Percentiles rank a stretch among this genome's conserved stretches.
These are phyloP conservation scores for Andricus quercusramuli DNA, from an alignment of 2,888 invertebrate genomes.

Conservation along the genomic window DNA sequence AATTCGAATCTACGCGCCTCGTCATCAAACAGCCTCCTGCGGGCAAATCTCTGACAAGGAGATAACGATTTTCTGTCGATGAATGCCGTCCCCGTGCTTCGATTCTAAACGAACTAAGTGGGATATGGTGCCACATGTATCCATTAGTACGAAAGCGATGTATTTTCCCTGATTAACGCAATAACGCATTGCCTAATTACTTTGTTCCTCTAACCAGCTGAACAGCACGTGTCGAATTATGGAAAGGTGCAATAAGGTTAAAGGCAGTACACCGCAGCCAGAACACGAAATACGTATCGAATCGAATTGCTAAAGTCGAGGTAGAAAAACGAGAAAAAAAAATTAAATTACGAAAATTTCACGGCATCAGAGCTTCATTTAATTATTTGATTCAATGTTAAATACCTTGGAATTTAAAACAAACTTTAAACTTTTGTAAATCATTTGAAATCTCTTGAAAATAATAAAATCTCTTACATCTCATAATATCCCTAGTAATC, in stretches of 20 bases:
- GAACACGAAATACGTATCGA: not conserved
- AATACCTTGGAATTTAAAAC: too few relatives aligned
- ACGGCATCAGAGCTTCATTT: too few relatives aligned
- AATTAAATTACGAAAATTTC: not conserved
- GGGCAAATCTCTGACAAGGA: constrained; percentile 46
- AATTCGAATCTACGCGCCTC: constrained; percentile 42
- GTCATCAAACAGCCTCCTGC: constrained; percentile 43
- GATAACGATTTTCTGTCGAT: constrained; percentile 58
- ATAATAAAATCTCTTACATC: too few relatives aligned
- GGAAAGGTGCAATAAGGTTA: constrained; percentile 11
- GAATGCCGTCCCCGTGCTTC: constrained; percentile 46
- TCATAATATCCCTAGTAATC: too few relatives aligned
- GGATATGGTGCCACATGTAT: constrained; percentile 42
- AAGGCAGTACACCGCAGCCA: not conserved
- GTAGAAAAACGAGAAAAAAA: not conserved
- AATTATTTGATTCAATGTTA: too few relatives aligned
- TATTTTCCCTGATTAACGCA: constrained; percentile 55
- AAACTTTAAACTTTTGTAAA: too few relatives aligned
- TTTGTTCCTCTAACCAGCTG: constrained; percentile 49
- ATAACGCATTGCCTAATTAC: constrained; percentile 51
- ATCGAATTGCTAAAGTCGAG: not conserved
- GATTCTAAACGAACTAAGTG: constrained; percentile 47
- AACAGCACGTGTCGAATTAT: constrained; percentile 50
- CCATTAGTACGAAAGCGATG: constrained; percentile 53
- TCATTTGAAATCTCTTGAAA: too few relatives aligned